Percentiles rank a stretch among this genome's conserved stretches.
phyloP scores from a whole-genome alignment of 2,113 vertebrate species.

The Serinus canaria region DNA sequence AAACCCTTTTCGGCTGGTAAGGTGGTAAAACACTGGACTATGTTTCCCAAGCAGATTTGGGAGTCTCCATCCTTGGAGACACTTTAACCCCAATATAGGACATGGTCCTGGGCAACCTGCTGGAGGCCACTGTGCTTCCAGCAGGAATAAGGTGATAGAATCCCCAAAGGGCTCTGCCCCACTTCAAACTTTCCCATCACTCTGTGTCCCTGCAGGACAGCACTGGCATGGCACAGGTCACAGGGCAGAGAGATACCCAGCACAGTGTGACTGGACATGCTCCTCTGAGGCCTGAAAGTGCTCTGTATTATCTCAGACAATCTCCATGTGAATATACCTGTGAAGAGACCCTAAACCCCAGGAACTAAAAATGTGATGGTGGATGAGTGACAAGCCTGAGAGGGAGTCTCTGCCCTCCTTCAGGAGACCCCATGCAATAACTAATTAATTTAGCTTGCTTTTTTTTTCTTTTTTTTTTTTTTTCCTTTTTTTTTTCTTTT shows the following conservation, averaged over 20 bases:
- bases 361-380: background rate
- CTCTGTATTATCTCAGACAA: background rate
- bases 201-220: background rate
- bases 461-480: too few relatives aligned
- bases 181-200: background rate
- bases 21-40: background rate
- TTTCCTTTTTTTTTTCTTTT: background rate
- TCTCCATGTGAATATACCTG: too few relatives aligned
- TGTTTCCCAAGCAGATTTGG: background rate
- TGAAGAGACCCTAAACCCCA: background rate
- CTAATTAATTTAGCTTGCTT: background rate
- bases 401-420: background rate
- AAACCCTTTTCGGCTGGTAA: background rate
- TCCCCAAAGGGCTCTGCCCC: background rate
- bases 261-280: accelerated
- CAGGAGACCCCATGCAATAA: background rate
- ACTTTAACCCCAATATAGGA: background rate
- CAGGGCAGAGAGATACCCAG: accelerated
- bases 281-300: background rate
- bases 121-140: background rate
- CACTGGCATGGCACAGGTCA: background rate
- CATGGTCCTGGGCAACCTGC: background rate
- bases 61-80: background rate
- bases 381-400: background rate
- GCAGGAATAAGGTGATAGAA: accelerated